phyloP scores from a whole-genome alignment of 2,888 invertebrate species.

The Acheta domesticus region DNA sequence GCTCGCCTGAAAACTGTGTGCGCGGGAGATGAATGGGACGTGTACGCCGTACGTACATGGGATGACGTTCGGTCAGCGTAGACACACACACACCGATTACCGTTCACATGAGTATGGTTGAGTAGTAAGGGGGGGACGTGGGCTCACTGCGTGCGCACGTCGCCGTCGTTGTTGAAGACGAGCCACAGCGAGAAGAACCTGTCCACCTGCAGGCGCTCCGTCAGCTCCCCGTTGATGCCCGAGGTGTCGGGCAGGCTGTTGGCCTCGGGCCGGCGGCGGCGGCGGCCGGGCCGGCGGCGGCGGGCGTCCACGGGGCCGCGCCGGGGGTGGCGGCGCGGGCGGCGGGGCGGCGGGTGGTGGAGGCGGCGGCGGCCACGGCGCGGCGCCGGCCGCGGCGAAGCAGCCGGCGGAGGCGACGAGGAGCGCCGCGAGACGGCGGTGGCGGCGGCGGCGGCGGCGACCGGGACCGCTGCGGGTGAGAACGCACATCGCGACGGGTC shows the following conservation, averaged over 20 bases:
- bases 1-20: too few relatives aligned
- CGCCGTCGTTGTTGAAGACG: conserved; percentile 52
- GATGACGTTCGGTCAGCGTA: too few relatives aligned
- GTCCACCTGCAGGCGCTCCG: conserved; percentile 51
- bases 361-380: too few relatives aligned
- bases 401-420: background rate
- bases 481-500: background rate
- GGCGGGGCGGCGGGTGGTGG: too few relatives aligned
- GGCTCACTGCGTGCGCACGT: conserved; percentile 48
- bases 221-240: conserved; percentile 51
- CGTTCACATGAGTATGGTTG: too few relatives aligned
- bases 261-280: conserved; percentile 3
- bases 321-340: background rate
- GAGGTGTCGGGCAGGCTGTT: conserved; percentile 50
- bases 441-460: too few relatives aligned
- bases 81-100: too few relatives aligned
- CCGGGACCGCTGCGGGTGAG: background rate
- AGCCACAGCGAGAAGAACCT: conserved; percentile 54
- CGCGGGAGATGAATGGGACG: too few relatives aligned
- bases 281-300: conserved; percentile 19
- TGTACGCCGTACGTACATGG: too few relatives aligned
- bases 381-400: background rate
- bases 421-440: background rate
- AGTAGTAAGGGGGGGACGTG: background rate
- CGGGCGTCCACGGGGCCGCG: too few relatives aligned